phyloP scores from a whole-genome alignment of 2,888 invertebrate species.

The Agonopterix heracliana region DNA sequence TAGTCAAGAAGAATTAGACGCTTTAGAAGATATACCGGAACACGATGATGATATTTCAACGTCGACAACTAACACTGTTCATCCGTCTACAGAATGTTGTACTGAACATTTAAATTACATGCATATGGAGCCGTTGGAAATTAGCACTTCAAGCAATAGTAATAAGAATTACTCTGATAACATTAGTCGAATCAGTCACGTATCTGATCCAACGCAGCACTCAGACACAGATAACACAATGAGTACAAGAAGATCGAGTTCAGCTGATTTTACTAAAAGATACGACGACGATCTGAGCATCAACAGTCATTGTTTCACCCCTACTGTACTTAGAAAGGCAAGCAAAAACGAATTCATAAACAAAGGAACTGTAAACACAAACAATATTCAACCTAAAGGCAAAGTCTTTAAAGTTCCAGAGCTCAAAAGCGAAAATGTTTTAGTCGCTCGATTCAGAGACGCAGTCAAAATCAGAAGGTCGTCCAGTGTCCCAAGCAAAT shows the following conservation, averaged over 20 bases:
- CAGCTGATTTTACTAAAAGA: constrained; percentile 78
- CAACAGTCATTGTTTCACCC: constrained; percentile 57
- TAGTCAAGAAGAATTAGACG: constrained; percentile 73
- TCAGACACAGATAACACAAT: constrained; percentile 61
- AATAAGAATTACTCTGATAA: constrained; percentile 69
- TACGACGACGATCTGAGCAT: constrained; percentile 64
- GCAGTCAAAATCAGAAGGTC: constrained; percentile 80
- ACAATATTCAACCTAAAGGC: constrained; percentile 35
- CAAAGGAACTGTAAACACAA: constrained; percentile 38
- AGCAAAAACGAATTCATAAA: constrained; percentile 57
- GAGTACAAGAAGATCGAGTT: constrained; percentile 75
- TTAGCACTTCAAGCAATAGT: constrained; percentile 53
- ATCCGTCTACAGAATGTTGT: constrained; percentile 52
- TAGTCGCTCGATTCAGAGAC: constrained; percentile 65
- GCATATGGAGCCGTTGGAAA: constrained; percentile 60
- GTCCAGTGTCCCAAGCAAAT: constrained; percentile 82
- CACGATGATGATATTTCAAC: constrained; percentile 63
- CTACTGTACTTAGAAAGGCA: constrained; percentile 58
- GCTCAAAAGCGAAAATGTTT: constrained; percentile 54
- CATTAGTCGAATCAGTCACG: constrained; percentile 72
- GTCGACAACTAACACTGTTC: constrained; percentile 55
- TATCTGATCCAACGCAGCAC: constrained; percentile 63
- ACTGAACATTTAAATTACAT: constrained; percentile 58
- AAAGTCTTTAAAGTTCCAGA: constrained; percentile 60
- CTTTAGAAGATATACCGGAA: constrained; percentile 64